These are phyloP conservation scores for Anhinga anhinga DNA, from an alignment of 2,113 vertebrate species.

Conservation along the genomic window DNA sequence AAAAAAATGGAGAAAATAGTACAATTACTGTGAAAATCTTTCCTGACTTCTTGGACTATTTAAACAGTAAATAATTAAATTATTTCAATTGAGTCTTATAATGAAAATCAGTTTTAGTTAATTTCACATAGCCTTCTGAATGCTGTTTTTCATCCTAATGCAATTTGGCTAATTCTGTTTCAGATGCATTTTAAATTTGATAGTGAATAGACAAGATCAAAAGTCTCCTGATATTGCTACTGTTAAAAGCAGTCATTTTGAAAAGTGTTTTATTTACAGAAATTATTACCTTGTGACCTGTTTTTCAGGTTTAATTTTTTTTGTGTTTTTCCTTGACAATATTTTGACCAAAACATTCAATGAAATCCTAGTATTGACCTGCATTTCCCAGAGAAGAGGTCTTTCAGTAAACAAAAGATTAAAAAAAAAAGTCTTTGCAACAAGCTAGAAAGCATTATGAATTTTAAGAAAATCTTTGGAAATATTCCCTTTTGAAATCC, in stretches of 20 bases:
- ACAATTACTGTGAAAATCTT: neutral
- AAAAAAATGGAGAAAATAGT: neutral
- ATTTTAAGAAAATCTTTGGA: neutral
- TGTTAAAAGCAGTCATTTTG: neutral
- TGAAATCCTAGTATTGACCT: neutral
- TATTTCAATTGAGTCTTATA: neutral
- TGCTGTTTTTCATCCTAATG: neutral
- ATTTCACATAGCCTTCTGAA: neutral
- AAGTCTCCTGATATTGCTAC: neutral
- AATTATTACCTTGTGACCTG: neutral
- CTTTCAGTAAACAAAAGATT: neutral
- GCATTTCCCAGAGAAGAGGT: neutral
- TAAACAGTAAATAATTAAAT: neutral
- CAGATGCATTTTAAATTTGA: neutral
- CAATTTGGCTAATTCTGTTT: conserved; percentile 2
- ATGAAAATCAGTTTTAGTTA: neutral
- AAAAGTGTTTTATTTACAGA: neutral
- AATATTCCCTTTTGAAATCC: neutral
- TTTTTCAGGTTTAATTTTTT: neutral
- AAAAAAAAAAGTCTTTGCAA: neutral
- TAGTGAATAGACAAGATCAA: neutral
- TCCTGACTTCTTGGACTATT: neutral
- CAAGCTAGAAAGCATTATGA: neutral
- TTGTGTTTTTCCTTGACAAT: neutral
- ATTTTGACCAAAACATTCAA: neutral